Base-by-base conservation (phyloP, 2,113 vertebrate genomes). In the Malurus alboscapulatus region DNA sequence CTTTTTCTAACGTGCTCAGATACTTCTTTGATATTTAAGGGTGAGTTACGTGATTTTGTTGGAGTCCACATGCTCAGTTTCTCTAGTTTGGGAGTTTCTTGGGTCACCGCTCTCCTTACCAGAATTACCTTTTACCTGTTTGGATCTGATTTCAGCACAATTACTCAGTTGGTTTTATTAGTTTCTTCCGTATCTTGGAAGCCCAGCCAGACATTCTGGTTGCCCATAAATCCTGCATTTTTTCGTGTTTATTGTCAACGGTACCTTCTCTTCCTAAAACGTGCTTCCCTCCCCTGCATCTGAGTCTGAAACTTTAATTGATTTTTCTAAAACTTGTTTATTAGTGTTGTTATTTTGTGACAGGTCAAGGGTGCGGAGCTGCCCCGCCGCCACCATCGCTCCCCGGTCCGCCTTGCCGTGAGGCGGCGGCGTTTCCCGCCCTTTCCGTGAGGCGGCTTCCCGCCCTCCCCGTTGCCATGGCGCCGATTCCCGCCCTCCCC, bases 41-140 rank as follows among this genome's bases (percentile, higher is more conserved):
- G 17, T 36, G 42, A 76, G 7, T 17, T 29, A 2, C 4, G 0
- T 1, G 2, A 3, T 19, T 18, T 20, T 53, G 16, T 11, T 50
- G n/a, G 17, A 3, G 1, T 38, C 38, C 38, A 38, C 38, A 38
- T 38, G 38, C 38, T 38, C 38, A 38, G 38, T 38, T 38, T 38
- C 44, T 47, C 45, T 47, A 10, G 5, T 30, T 24, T 62, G 42
- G 19, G 29, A 1, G 4, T 42, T 63, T 42, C 42, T 57, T 57
- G 26, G 9, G 25, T 72, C 42, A 17, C 14, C 36, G 20, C 2
- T 50, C 5, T 47, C n/a, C 9, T 50, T 50, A 30, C 21, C 30
- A 22, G 9, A 55, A 18, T 32, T n/a, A 19, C 29, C 47, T 54
- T 54, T 78, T 51, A 51, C 36, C 15, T 26, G 8, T 26, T 44